A percentile compares a stretch with the other conserved stretches of the same genome.
phyloP scores from a whole-genome alignment of 2,888 invertebrate species.

The Tachina grossa region DNA sequence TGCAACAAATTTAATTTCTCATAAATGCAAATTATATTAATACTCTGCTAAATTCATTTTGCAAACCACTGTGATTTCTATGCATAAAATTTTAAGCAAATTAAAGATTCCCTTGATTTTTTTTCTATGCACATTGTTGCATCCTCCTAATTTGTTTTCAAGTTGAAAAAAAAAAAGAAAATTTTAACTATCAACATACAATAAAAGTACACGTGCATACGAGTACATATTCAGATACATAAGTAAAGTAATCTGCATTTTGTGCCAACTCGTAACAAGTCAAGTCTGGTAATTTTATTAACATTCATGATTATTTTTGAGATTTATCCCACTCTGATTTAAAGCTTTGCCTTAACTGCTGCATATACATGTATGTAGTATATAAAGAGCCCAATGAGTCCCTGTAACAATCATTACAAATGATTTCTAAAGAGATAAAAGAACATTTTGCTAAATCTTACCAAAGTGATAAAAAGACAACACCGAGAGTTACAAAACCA shows the following conservation, averaged over 20 bases:
- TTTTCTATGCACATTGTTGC: conserved; percentile 33
- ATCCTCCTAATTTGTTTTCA: conserved; percentile 67
- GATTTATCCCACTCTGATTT: conserved; percentile 41
- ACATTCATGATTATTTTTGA: conserved; percentile 50
- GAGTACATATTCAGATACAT: conserved; percentile 4
- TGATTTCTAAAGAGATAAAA: conserved; percentile 66
- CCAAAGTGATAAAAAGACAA: conserved; percentile 66
- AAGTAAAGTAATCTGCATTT: conserved; percentile 39
- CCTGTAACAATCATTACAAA: conserved; percentile 57
- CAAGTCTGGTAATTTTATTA: conserved; percentile 51
- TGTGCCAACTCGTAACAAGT: conserved; percentile 20
- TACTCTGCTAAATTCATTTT: neutral
- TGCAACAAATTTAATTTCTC: too few species aligned
- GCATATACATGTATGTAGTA: too few species aligned
- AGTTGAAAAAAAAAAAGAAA: conserved; percentile 39
- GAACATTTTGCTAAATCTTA: conserved; percentile 67
- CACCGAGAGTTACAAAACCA: conserved; percentile 6
- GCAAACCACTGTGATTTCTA: conserved; percentile 21
- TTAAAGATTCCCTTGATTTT: conserved; percentile 40
- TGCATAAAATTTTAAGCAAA: conserved; percentile 12
- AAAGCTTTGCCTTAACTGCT: conserved; percentile 1
- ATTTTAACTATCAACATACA: conserved; percentile 41
- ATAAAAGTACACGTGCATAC: conserved; percentile 25
- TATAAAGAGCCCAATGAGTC: neutral
- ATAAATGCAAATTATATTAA: neutral